Percentiles rank a stretch among this genome's conserved stretches.
phyloP scores from a whole-genome alignment of 2,797 vertebrate species.

The Pseudochromis fuscus region DNA sequence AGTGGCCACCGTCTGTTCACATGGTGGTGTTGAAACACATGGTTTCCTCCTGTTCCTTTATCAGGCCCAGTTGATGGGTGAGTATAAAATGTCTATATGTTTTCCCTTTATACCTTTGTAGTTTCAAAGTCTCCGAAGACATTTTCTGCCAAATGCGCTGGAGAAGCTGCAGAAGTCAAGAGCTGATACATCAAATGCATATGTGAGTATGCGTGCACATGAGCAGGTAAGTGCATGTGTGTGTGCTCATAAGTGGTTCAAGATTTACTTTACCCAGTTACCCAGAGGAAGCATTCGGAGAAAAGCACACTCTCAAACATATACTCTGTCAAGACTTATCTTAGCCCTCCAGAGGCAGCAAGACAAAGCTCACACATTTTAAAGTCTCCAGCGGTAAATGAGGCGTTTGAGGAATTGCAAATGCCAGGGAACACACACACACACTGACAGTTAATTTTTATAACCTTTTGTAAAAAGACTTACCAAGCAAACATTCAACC shows the following conservation, averaged over 20 bases:
- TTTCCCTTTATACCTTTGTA: slow-evolving; percentile 18
- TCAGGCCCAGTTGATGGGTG: slow-evolving; percentile 35
- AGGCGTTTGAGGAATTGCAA: slow-evolving; percentile 83
- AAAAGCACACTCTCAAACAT: slow-evolving; percentile 78
- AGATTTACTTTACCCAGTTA: slow-evolving; percentile 76
- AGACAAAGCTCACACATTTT: slow-evolving; percentile 82
- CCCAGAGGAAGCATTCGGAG: slow-evolving; percentile 68
- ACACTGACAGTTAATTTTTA: slow-evolving; percentile 80
- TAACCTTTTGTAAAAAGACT: slow-evolving; percentile 79
- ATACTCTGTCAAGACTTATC: slow-evolving; percentile 83
- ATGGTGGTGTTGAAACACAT: slow-evolving; percentile 36
- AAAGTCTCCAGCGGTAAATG: slow-evolving; percentile 82
- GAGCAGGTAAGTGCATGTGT: slow-evolving; percentile 51
- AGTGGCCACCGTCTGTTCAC: slow-evolving; percentile 62
- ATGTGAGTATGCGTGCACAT: slow-evolving; percentile 13
- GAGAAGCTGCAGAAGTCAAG: slow-evolving; percentile 36
- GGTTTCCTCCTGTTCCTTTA: slow-evolving; percentile 44
- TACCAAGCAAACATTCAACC: slow-evolving; percentile 73
- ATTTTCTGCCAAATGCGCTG: slow-evolving; percentile 37
- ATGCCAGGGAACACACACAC: slow-evolving; percentile 73
- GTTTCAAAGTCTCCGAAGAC: slow-evolving; percentile 39
- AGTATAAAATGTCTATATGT: slow-evolving; percentile 31
- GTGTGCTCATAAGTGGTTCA: slow-evolving; percentile 54
- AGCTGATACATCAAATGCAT: slow-evolving; percentile 55
- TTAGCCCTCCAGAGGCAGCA: slow-evolving; percentile 80